A percentile compares a stretch with the other conserved stretches of the same genome.
These are phyloP conservation scores for Sitodiplosis mosellana DNA, from an alignment of 1,140 invertebrate genomes.

Conservation along the genomic window DNA sequence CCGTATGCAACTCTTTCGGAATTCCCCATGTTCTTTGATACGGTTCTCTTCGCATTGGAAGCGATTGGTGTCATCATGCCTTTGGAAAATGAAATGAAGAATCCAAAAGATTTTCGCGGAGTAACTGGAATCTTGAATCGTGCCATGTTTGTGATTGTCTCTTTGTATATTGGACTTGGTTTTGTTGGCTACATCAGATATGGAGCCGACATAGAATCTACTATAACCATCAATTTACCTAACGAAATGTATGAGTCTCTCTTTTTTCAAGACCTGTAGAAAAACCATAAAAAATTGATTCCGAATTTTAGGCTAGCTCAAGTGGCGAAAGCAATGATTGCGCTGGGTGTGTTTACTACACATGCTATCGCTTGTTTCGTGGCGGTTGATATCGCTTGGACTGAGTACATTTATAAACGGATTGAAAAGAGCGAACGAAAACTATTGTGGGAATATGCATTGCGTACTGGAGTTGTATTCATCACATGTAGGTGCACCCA, in stretches of 20 bases:
- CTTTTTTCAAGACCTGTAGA: too few relatives aligned
- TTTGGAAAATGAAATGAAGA: conserved; percentile 71
- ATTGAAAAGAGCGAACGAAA: neutral
- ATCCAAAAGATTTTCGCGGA: conserved; percentile 46
- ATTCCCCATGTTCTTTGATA: conserved; percentile 43
- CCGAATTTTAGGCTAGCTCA: too few relatives aligned
- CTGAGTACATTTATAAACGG: neutral
- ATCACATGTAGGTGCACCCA: neutral
- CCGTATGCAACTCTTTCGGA: conserved; percentile 25
- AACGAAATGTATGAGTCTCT: too few relatives aligned
- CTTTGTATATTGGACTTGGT: conserved; percentile 53
- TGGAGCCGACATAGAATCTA: conserved; percentile 38
- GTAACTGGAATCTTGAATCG: conserved; percentile 55
- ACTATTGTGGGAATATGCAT: neutral
- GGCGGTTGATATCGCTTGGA: conserved; percentile 71
- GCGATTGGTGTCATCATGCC: conserved; percentile 57
- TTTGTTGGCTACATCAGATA: conserved; percentile 65
- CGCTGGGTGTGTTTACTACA: conserved; percentile 63
- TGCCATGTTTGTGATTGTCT: conserved; percentile 51
- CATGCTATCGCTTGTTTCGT: conserved; percentile 80
- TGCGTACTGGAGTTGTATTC: neutral
- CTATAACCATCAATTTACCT: conserved; percentile 52
- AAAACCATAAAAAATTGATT: too few relatives aligned
- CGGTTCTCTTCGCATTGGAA: conserved; percentile 43
- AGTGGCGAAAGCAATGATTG: conserved; percentile 54